Percentiles rank a stretch among this genome's conserved stretches.
Evolutionary conservation across 2,113 vertebrate species (phyloP).

Genomic region (Eptatretus burgeri): DNA sequence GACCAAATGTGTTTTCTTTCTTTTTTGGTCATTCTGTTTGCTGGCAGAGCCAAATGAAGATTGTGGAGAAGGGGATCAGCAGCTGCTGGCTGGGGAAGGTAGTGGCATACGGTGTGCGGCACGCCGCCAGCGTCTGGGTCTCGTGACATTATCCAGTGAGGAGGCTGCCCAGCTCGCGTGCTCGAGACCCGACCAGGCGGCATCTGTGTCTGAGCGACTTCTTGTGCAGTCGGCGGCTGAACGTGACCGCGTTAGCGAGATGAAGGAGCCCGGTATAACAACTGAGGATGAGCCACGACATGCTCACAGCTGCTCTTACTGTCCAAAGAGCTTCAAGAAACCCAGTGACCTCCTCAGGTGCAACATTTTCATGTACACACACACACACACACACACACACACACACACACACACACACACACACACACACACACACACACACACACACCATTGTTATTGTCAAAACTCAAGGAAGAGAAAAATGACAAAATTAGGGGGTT

Average conservation of each 20-base stretch:
- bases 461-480: too few relatives aligned
- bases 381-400: too few relatives aligned
- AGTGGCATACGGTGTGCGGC: slow-evolving; percentile 9
- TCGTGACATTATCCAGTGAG: slow-evolving; percentile 83
- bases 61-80: too few relatives aligned
- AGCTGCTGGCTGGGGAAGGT: neutral
- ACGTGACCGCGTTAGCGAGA: slow-evolving; percentile 75
- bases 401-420: too few relatives aligned
- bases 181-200: slow-evolving; percentile 44
- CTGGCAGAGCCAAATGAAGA: too few relatives aligned
- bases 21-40: too few relatives aligned
- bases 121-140: slow-evolving; percentile 39
- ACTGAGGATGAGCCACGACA: slow-evolving; percentile 68
- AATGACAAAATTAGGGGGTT: too few relatives aligned
- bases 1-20: too few relatives aligned
- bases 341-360: slow-evolving; percentile 88
- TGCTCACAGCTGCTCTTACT: slow-evolving; percentile 59
- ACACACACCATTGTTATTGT: too few relatives aligned
- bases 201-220: slow-evolving; percentile 70
- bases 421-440: too few relatives aligned
- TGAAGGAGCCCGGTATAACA: slow-evolving; percentile 60
- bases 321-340: slow-evolving; percentile 95
- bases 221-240: slow-evolving; percentile 79
- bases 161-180: slow-evolving; percentile 70
- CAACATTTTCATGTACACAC: neutral